Evolutionary conservation across 2,888 invertebrate species (phyloP).

Genomic region (Steinernema carpocapsae): DNA sequence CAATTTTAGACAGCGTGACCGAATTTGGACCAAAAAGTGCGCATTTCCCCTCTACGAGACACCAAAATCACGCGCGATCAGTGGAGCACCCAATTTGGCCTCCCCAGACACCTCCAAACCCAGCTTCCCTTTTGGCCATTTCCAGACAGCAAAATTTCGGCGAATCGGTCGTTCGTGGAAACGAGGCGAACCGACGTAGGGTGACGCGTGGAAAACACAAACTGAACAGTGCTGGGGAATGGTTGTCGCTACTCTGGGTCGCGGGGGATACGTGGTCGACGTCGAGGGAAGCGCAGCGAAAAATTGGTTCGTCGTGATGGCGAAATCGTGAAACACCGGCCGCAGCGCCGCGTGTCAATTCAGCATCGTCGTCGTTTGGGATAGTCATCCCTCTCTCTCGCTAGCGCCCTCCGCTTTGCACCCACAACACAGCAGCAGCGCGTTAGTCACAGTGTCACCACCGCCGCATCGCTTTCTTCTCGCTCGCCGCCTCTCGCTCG

Average conservation of each 20-base stretch:
- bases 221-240: too few species aligned
- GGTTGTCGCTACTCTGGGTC: too few species aligned
- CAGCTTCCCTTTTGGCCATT: too few species aligned
- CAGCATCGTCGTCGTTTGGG: slow-evolving; percentile 13
- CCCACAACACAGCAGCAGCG: background rate
- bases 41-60: too few species aligned
- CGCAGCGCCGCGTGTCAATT: slow-evolving; percentile 26
- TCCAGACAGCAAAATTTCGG: background rate
- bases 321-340: slow-evolving; percentile 22
- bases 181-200: background rate
- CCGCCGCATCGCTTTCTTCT: background rate
- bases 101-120: too few species aligned
- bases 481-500: background rate
- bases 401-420: background rate
- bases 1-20: too few species aligned
- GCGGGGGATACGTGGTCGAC: background rate
- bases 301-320: slow-evolving; percentile 34
- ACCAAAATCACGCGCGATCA: too few species aligned
- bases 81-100: too few species aligned
- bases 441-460: slow-evolving; percentile 15
- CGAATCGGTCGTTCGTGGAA: background rate
- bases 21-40: too few species aligned
- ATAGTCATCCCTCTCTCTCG: background rate
- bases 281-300: slow-evolving; percentile 18
- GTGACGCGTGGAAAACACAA: too few species aligned